Base-by-base conservation (phyloP, 2,888 invertebrate genomes). In the Operophtera brumata region DNA sequence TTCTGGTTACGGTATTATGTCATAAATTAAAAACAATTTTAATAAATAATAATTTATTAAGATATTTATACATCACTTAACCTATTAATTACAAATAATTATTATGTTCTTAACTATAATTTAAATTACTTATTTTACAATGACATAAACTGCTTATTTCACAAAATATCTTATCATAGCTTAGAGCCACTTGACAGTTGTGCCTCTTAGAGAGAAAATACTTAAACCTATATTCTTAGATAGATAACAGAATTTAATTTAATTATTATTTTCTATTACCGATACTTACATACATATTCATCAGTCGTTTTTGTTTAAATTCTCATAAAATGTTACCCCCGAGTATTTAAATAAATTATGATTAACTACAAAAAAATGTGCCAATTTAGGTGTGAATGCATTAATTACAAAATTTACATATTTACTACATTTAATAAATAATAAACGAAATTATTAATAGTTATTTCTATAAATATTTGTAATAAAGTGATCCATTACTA, bases 201-300 rank as follows among this genome's bases (percentile, higher is more conserved):
- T 59, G 52, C 58, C 63, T 67, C 64, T 64, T 66, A 54, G 34
- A 66, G 66, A 66, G 64, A 62, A 59, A 53, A 41, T 44, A 47
- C 13, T 14, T 52, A 56, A 6, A 13, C 7, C 41, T 55, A 53
- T 45, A 51, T 44, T 34, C 32, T 36, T 47, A 48, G 13, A 13
- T 28, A 47, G n/a, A 14, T 39, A 47, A 40, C 20, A 39, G 42
- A 51, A 42, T 14, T 49, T 46, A 46, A 37, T 37, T 39, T 47
- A 54, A 20, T 14, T 42, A 36, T 32, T 37, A 37, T 32, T 20
- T 32, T 54, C 30, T 36, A 46, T 42, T 48, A 53, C 39, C 47
- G 53, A 43, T 54, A 47, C 61, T 56, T 61, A 63, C 44, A 53
- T 44, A 58, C 47, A 47, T 52, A 49, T 57, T 59, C 64, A 64